Evolutionary conservation across 1,140 invertebrate species (phyloP), one percentile per base, ranked within the genome.

Genomic region (Cataglyphis hispanica): DNA sequence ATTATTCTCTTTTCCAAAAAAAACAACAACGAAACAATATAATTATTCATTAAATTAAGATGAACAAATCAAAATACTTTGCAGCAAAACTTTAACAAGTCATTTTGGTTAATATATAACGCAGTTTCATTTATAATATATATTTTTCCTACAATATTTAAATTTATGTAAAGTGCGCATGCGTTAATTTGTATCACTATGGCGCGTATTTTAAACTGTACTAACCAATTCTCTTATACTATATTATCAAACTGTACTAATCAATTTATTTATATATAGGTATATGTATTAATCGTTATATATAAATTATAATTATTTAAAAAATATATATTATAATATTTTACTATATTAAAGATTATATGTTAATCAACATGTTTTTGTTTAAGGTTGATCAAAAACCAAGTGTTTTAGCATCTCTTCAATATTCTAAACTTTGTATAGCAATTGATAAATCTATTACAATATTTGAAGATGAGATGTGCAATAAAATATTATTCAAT

Each of bases 371-470:
- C 81, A 58, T 50, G 4, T 76, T 10, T 46, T 78, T 78, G n/a
- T 34, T 40, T 37, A 58, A 94, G 93, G 75, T 92, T 7, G 1
- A 25, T 19, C 50, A 87, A 19, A 85, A 86, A 66, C 92, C 92
- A 53, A 86, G 86, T 76, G 84, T 93, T 22, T n/a, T 76, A 5
- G 87, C 91, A 53, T 91, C 89, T 40, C 37, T 95, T 6, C 90
- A 93, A 66, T 80, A 92, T 83, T 88, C 91, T 50, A 92, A 88
- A 67, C 64, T 93, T 13, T 94, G 93, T 50, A 50, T 94, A 10
- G 88, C 86, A 46, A 90, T 94, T 77, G 90, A 94, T 40, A 93
- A 94, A 69, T 94, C 92, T 1, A 89, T 95, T 25, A 92, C 93
- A 37, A 88, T 95, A 76, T 95, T 95, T 76, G 64, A 85, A n/a